phyloP scores from a whole-genome alignment of 2,888 invertebrate species.

The Tiliacea aurago region DNA sequence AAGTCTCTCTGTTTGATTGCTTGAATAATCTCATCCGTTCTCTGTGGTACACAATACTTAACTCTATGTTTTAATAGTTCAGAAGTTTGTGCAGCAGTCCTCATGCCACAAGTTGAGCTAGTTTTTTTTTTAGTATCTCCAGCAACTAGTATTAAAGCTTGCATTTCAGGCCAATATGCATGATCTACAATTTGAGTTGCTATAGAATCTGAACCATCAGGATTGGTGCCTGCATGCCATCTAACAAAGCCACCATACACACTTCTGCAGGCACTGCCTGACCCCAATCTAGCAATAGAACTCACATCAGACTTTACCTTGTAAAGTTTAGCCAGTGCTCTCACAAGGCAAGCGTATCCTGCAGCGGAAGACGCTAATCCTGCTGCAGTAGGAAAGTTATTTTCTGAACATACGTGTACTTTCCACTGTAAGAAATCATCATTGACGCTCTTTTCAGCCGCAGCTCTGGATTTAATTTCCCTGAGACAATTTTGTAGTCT shows the following conservation, averaged over 20 bases:
- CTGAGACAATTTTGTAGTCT: slow-evolving; percentile 94
- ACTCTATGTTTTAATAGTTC: slow-evolving; percentile 94
- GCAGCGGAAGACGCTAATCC: slow-evolving; percentile 99
- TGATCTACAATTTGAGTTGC: slow-evolving; percentile 94
- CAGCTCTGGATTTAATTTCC: slow-evolving; percentile 84
- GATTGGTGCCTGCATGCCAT: slow-evolving; percentile 94
- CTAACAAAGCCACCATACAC: slow-evolving; percentile 98
- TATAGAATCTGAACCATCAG: slow-evolving; percentile 94
- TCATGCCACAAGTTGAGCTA: slow-evolving; percentile 97
- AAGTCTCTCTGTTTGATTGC: slow-evolving; percentile 94
- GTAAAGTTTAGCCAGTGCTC: slow-evolving; percentile 94
- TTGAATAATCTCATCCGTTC: slow-evolving; percentile 89
- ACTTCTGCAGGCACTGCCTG: slow-evolving; percentile 99
- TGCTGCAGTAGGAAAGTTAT: slow-evolving; percentile 99
- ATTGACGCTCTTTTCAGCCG: slow-evolving; percentile 78
- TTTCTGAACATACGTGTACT: slow-evolving; percentile 95
- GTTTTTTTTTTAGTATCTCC: slow-evolving; percentile 95
- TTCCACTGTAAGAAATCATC: slow-evolving; percentile 92
- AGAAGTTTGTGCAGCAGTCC: slow-evolving; percentile 94
- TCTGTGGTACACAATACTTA: slow-evolving; percentile 93
- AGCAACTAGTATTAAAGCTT: slow-evolving; percentile 96
- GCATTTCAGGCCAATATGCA: slow-evolving; percentile 97
- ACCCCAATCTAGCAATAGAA: slow-evolving; percentile 95
- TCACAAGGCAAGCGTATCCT: slow-evolving; percentile 98
- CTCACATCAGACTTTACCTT: slow-evolving; percentile 94